Conservation (phyloP, 53 echinoderm and acorn worm species). For the Astropecten irregularis region DNA sequence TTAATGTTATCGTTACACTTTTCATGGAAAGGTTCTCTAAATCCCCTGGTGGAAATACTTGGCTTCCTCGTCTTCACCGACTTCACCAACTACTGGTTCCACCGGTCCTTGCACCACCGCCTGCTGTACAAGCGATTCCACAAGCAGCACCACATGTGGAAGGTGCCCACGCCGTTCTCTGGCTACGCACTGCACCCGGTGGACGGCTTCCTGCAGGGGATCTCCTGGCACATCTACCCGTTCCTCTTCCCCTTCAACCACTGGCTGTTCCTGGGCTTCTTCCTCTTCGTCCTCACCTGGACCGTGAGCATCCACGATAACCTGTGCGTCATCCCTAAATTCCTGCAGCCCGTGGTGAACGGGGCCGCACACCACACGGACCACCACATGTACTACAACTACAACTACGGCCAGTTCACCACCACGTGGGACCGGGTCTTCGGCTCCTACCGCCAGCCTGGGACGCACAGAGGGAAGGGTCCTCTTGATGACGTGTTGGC, state of each 20-base stretch:
- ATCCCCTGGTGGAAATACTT: constrained; percentile 58
- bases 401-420: constrained; percentile 97
- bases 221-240: constrained; percentile 92
- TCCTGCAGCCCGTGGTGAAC: constrained; percentile 78
- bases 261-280: constrained; percentile 75
- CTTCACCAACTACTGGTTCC: constrained; percentile 95
- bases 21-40: constrained; percentile 22
- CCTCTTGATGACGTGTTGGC: constrained; percentile 70
- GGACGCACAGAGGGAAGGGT: constrained; percentile 76
- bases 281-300: constrained; percentile 91
- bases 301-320: constrained; percentile 98
- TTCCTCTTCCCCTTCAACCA: constrained; percentile 94
- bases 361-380: constrained; percentile 99
- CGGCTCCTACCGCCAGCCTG: constrained; percentile 82
- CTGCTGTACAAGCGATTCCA: constrained; percentile 84
- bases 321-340: constrained; percentile 73
- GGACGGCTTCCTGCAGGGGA: constrained; percentile 90
- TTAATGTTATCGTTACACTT: too few relatives aligned
- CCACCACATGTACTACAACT: constrained; percentile 96
- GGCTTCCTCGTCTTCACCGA: constrained; percentile 91
- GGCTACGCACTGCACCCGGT: constrained; percentile 95
- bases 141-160: constrained; percentile 93
- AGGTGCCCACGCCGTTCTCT: constrained; percentile 93
- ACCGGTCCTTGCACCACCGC: constrained; percentile 87
- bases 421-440: constrained; percentile 93